Conservation (phyloP, 37 sponge, comb jelly and placozoan genomes). For the Chondrosia reniformis region DNA sequence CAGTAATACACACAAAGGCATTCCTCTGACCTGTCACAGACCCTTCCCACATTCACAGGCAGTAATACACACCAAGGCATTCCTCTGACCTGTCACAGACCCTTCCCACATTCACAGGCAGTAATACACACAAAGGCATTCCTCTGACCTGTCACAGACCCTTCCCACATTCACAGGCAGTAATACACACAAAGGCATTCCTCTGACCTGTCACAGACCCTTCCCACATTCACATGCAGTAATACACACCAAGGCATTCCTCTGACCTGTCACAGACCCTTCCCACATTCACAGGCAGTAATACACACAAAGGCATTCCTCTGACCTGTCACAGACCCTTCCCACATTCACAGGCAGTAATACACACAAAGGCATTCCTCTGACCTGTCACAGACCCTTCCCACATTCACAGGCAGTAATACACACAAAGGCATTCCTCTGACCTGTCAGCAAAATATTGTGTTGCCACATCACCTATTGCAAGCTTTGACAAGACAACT, state of each 20-base stretch:
- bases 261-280: slow-evolving; percentile 12
- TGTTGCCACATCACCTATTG: slow-evolving; percentile 99
- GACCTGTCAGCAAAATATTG: slow-evolving; percentile 99
- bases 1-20: too few species aligned
- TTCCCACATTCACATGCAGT: too few species aligned
- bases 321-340: not conserved
- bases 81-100: too few species aligned
- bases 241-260: too few species aligned
- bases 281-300: not conserved
- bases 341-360: not conserved
- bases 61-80: too few species aligned
- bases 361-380: not conserved
- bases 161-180: not conserved
- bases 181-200: not conserved
- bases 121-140: not conserved
- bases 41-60: too few species aligned
- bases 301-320: not conserved
- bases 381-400: not conserved
- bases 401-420: not conserved
- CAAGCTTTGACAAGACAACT: slow-evolving; percentile 97
- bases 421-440: not conserved
- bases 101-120: not conserved
- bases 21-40: too few species aligned
- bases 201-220: too few species aligned
- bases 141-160: not conserved